Evolutionary conservation across 2,888 invertebrate genomes (phyloP), one percentile per base, ranked within the genome.

Genomic region (Aromia moschata): DNA sequence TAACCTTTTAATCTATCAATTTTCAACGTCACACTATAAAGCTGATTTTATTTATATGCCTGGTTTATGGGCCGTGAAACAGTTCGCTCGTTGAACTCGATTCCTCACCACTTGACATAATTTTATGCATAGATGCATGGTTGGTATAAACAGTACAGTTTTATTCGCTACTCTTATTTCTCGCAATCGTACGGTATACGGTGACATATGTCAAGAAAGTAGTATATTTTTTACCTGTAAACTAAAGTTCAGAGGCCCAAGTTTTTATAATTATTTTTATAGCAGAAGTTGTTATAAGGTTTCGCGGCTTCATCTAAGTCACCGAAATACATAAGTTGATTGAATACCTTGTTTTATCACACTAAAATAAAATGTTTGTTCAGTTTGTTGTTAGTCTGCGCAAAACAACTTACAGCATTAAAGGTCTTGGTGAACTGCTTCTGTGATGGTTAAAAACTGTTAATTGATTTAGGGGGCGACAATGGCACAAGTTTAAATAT

Each of bases 1-100:
- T 63, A 70, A 70, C 68, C 70, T 68, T 70, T 70, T 71, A 68
- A 71, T 71, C 70, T 70, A 70, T 68, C 70, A 70, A 69, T 70
- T 70, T 64, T 51, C 68, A 68, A 64, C 68, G 67, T 67, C 68
- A 64, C 65, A 65, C 64, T 62, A 62, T 65, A 59, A 61, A 57
- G 63, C 46, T 58, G 65, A 64, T 61, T 60, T 67, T 70, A 69
- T 70, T 70, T 69, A 67, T 67, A 64, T 60, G 53, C 59, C 36
- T 58, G 44, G 56, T 70, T 70, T 69, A 70, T 70, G 69, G 64
- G 33, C 63, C 70, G 68, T 70, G 67, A 70, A 70, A 68, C 67
- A 53, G 59, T 67, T 68, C 59, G 64, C 62, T 64, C 58, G 61
- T 60, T 60, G 57, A 53, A 60, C 62, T 63, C 62, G 56, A 69